Conservation (phyloP, 2,888 invertebrate genomes). For the Pseudanteris insignis region DNA sequence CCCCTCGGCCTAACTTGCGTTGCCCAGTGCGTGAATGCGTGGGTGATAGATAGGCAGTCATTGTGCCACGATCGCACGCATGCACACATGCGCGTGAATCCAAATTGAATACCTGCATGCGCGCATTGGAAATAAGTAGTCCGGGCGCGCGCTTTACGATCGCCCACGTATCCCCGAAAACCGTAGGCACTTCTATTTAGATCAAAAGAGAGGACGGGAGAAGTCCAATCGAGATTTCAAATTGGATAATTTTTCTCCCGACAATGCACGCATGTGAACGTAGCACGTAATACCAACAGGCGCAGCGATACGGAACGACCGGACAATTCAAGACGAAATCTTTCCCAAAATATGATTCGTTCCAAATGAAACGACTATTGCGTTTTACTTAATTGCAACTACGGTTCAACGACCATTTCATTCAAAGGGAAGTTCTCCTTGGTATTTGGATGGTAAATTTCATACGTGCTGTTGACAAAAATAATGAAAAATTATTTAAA, state of each 20-base stretch:
- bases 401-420: background rate
- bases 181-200: slow-evolving; percentile 28
- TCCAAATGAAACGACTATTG: too few relatives aligned
- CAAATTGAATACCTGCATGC: slow-evolving; percentile 35
- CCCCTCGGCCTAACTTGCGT: slow-evolving; percentile 34
- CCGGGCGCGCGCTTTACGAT: slow-evolving; percentile 43
- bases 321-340: slow-evolving; percentile 11
- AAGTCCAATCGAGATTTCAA: slow-evolving; percentile 42
- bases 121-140: slow-evolving; percentile 26
- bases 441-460: too few relatives aligned
- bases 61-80: slow-evolving; percentile 47
- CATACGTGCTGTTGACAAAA: too few relatives aligned
- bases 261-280: slow-evolving; percentile 34
- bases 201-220: slow-evolving; percentile 23
- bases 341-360: slow-evolving; percentile 1
- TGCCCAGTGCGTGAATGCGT: slow-evolving; percentile 48
- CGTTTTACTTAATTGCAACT: background rate
- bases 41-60: slow-evolving; percentile 64
- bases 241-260: slow-evolving; percentile 41
- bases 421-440: too few relatives aligned
- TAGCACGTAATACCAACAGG: slow-evolving; percentile 20
- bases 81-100: slow-evolving; percentile 18
- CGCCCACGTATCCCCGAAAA: slow-evolving; percentile 33
- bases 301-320: slow-evolving; percentile 2
- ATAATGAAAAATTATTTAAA: too few relatives aligned